Evolutionary conservation across 1,140 invertebrate genomes (phyloP).

Genomic region (Caerostris extrusa): DNA sequence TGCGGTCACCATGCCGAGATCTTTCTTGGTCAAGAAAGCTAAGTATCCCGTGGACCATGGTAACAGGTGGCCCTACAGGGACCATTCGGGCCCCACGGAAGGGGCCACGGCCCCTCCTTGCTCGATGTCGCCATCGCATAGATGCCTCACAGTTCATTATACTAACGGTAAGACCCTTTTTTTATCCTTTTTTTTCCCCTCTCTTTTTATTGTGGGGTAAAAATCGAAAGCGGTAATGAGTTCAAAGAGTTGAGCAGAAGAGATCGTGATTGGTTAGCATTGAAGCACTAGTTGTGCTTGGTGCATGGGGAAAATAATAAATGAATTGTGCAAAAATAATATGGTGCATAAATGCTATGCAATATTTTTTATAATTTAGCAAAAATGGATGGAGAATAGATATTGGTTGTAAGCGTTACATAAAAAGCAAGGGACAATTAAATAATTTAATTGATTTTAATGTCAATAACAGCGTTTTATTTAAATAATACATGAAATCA

Average conservation of each 20-base stretch:
- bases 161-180: conserved; percentile 71
- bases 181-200: not conserved
- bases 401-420: no score
- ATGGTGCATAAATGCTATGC: no score
- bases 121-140: conserved; percentile 63
- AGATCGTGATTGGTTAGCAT: not conserved
- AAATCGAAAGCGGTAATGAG: not conserved
- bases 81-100: conserved; percentile 79
- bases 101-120: conserved; percentile 78
- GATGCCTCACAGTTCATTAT: conserved; percentile 71
- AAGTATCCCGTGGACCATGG: conserved; percentile 78
- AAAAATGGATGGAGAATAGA: no score
- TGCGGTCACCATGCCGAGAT: conserved; percentile 81
- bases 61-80: conserved; percentile 77
- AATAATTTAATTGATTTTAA: no score
- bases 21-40: conserved; percentile 82
- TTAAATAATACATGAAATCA: no score
- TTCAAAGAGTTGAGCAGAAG: not conserved
- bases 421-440: no score
- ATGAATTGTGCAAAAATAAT: not conserved
- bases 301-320: not conserved
- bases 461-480: no score
- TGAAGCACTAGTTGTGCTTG: not conserved
- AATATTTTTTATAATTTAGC: no score
- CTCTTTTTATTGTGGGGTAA: not conserved